Conservation (phyloP, 2,888 invertebrate genomes). For the Tetragonula carbonaria region DNA sequence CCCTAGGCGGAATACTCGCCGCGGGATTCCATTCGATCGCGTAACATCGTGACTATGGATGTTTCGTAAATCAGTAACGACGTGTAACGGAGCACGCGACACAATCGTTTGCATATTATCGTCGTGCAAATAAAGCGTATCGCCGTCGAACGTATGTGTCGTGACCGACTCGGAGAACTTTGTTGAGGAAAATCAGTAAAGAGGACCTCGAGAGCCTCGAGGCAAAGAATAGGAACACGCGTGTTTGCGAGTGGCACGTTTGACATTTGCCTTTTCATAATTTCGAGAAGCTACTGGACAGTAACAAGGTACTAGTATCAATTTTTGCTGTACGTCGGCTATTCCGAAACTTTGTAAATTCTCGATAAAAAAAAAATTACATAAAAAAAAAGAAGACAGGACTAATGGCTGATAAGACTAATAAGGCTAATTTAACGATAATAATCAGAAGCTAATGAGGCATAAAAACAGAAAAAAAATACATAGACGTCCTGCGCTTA, state of each 20-base stretch:
- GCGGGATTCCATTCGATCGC: constrained; percentile 15
- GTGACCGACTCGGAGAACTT: constrained; percentile 13
- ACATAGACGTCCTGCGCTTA: not conserved
- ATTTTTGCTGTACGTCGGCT: not conserved
- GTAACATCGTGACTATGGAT: not conserved
- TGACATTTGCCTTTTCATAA: not conserved
- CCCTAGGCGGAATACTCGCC: not conserved
- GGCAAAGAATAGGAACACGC: not conserved
- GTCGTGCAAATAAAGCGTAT: constrained; percentile 33
- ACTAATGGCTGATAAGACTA: not conserved
- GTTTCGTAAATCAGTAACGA: constrained; percentile 44
- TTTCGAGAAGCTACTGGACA: not conserved
- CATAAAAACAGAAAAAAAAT: not conserved
- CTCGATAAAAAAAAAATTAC: not conserved
- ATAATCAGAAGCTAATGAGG: not conserved
- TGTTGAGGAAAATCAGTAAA: not conserved
- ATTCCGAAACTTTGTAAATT: not conserved
- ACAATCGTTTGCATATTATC: constrained; percentile 61
- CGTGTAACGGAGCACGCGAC: constrained; percentile 48
- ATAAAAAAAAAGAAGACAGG: not conserved
- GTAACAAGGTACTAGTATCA: not conserved
- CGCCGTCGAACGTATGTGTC: constrained; percentile 16
- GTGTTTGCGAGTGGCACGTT: not conserved
- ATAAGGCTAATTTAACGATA: constrained; percentile 1
- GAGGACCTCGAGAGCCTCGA: not conserved